Conservation (phyloP, 2,888 invertebrate species). For the Caenorhabditis parvicauda region DNA sequence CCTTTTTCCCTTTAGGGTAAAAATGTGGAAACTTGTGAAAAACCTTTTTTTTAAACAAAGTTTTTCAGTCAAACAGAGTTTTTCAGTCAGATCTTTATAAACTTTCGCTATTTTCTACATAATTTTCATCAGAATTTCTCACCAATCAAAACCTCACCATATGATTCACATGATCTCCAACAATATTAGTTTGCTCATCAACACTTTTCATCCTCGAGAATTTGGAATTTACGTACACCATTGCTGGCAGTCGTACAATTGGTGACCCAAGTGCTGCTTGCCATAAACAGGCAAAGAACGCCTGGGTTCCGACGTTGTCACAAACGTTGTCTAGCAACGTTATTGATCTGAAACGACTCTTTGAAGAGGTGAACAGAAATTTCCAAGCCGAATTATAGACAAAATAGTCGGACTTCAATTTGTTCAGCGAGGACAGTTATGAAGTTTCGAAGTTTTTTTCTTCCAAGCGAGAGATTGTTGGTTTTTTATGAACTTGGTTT, state of each 20-base stretch:
- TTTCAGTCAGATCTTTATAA: no score
- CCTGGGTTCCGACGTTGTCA: constrained; percentile 72
- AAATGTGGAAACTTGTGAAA: neutral
- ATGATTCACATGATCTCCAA: constrained; percentile 80
- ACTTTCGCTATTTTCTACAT: no score
- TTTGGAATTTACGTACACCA: constrained; percentile 77
- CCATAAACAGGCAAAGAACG: constrained; percentile 86
- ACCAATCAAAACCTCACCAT: constrained; percentile 74
- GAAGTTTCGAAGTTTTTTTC: no score
- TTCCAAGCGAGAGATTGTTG: no score
- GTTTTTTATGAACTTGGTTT: no score
- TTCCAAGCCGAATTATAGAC: no score
- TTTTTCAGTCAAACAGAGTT: no score
- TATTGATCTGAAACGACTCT: constrained; percentile 36
- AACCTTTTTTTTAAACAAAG: neutral
- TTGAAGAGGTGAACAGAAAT: no score
- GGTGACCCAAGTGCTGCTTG: constrained; percentile 78
- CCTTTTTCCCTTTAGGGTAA: neutral
- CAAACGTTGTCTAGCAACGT: constrained; percentile 49
- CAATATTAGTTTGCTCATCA: constrained; percentile 78
- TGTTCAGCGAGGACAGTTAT: no score
- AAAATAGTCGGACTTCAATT: no score
- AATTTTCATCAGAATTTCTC: no score
- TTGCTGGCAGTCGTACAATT: constrained; percentile 78
- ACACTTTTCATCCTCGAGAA: constrained; percentile 77